These are phyloP conservation scores for Lasioglossum malachurum DNA, from an alignment of 2,888 invertebrate genomes.

Conservation along the genomic window DNA sequence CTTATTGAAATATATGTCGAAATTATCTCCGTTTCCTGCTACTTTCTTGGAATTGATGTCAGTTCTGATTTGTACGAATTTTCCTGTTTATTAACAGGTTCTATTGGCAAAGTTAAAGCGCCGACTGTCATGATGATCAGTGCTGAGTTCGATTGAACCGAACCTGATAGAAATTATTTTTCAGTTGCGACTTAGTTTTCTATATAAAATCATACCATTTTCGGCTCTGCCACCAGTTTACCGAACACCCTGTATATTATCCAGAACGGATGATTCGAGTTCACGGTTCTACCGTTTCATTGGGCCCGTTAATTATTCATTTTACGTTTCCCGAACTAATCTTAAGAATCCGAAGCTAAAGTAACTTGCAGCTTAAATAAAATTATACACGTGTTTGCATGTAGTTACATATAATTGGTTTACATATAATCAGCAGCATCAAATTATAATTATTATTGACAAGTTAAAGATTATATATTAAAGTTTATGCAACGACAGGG, in stretches of 20 bases:
- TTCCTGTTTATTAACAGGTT: too few species aligned
- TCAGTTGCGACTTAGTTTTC: not conserved
- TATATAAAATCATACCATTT: not conserved
- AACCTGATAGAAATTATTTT: too few species aligned
- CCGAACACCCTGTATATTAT: not conserved
- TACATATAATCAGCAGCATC: not conserved
- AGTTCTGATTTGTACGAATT: not conserved
- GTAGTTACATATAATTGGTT: not conserved
- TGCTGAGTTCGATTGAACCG: too few species aligned
- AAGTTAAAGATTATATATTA: too few species aligned
- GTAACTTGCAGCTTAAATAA: not conserved
- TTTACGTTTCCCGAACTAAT: conserved; percentile 22
- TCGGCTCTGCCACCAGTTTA: not conserved
- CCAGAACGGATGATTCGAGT: not conserved
- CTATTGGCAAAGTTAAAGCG: too few species aligned
- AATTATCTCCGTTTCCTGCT: not conserved
- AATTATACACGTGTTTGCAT: not conserved
- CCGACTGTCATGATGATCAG: too few species aligned
- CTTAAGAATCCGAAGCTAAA: not conserved
- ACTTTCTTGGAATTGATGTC: not conserved
- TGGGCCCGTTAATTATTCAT: conserved; percentile 26
- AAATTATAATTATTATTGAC: not conserved
- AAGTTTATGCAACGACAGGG: too few species aligned
- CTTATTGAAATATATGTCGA: too few species aligned
- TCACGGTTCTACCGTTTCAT: not conserved